Evolutionary conservation across 1,140 invertebrate species (phyloP).

Genomic region (Macrobrachium rosenbergii): DNA sequence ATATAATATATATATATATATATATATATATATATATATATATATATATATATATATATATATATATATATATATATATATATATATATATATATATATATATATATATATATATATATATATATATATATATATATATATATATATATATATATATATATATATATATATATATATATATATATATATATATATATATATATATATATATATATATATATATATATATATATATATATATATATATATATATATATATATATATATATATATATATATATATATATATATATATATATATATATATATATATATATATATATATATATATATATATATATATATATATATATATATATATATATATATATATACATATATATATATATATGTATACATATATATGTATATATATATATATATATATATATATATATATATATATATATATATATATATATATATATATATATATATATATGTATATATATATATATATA

Average conservation of each 20-base stretch:
- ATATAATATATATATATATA: too few relatives aligned
- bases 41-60: too few relatives aligned
- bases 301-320: not conserved
- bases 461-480: not conserved
- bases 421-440: slow-evolving; percentile 19
- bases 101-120: too few relatives aligned
- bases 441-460: not conserved
- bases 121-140: too few relatives aligned
- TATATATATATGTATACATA: not conserved
- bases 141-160: not conserved
- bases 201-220: not conserved
- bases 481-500: too few relatives aligned
- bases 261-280: slow-evolving; percentile 15
- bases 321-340: too few relatives aligned
- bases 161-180: too few relatives aligned
- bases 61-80: too few relatives aligned
- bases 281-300: slow-evolving; percentile 9
- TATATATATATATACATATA: not conserved
- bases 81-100: too few relatives aligned
- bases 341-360: too few relatives aligned
- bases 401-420: slow-evolving; percentile 9
- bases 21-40: too few relatives aligned
- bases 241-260: not conserved
- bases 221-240: not conserved
- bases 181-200: not conserved